A percentile compares a stretch with the other conserved stretches of the same genome.
Conservation (phyloP, 2,888 invertebrate species). For the Spatulosminthurus flaviceps region DNA sequence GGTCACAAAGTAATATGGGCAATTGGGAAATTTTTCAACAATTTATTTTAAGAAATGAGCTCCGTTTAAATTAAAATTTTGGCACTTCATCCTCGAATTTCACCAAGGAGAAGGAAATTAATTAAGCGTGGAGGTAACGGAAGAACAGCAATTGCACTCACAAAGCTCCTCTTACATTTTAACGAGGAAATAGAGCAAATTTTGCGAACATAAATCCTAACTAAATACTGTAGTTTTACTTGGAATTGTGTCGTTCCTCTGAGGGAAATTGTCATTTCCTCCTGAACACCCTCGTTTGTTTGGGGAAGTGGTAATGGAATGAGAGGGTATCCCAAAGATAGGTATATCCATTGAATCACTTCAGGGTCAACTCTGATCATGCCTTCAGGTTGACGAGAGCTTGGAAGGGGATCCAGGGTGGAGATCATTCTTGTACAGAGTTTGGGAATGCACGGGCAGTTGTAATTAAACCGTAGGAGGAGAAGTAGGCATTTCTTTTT, state of each 20-base stretch:
- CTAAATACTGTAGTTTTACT: conserved; percentile 46
- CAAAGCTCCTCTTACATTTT: conserved; percentile 44
- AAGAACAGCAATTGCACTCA: conserved; percentile 27
- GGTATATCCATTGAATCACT: conserved; percentile 50
- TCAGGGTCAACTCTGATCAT: conserved; percentile 44
- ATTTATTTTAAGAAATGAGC: conserved; percentile 25
- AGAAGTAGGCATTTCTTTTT: conserved; percentile 50
- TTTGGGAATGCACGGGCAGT: conserved; percentile 35
- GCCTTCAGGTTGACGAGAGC: neutral
- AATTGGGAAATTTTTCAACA: neutral
- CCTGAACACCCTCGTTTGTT: neutral
- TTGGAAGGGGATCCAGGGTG: neutral
- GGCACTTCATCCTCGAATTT: conserved; percentile 38
- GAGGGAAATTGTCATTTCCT: neutral
- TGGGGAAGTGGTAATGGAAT: neutral
- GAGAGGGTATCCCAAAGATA: conserved; percentile 40
- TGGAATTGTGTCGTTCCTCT: conserved; percentile 3
- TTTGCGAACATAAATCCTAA: conserved; percentile 48
- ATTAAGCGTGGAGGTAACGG: conserved; percentile 47
- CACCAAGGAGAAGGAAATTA: conserved; percentile 50
- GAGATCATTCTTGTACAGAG: neutral
- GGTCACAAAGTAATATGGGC: neutral
- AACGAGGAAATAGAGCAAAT: conserved; percentile 35
- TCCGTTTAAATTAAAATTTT: conserved; percentile 16
- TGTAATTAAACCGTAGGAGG: conserved; percentile 51